These are phyloP conservation scores for Phodopus roborovskii DNA, from an alignment of 2,113 vertebrate species.

Conservation along the genomic window DNA sequence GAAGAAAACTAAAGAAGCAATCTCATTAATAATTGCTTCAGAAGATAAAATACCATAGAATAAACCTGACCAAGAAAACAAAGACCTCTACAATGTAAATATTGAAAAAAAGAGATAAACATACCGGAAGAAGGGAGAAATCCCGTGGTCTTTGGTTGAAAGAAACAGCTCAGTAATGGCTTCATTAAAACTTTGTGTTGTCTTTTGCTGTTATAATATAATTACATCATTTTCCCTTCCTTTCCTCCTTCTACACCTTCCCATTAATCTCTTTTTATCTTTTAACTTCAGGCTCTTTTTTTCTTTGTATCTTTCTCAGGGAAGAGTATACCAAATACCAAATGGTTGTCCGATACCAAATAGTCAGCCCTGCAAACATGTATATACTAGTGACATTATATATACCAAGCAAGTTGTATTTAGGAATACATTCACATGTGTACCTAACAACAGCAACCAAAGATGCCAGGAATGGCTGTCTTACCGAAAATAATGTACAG, in stretches of 20 bases:
- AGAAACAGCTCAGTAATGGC: background rate
- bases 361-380: background rate
- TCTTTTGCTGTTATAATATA: background rate
- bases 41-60: background rate
- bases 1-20: background rate
- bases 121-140: background rate
- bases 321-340: background rate
- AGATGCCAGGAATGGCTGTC: background rate
- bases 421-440: background rate
- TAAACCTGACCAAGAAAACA: background rate
- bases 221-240: background rate
- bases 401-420: background rate
- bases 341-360: background rate
- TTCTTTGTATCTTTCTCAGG: background rate
- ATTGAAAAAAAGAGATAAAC: background rate
- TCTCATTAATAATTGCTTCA: background rate
- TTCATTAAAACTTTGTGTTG: background rate
- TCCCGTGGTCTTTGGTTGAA: background rate
- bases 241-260: background rate
- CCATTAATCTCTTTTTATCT: background rate
- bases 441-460: background rate
- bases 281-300: background rate
- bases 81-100: background rate
- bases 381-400: background rate
- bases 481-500: background rate